Evolutionary conservation across 2,888 invertebrate genomes (phyloP).

Genomic region (Watsonalla binaria): DNA sequence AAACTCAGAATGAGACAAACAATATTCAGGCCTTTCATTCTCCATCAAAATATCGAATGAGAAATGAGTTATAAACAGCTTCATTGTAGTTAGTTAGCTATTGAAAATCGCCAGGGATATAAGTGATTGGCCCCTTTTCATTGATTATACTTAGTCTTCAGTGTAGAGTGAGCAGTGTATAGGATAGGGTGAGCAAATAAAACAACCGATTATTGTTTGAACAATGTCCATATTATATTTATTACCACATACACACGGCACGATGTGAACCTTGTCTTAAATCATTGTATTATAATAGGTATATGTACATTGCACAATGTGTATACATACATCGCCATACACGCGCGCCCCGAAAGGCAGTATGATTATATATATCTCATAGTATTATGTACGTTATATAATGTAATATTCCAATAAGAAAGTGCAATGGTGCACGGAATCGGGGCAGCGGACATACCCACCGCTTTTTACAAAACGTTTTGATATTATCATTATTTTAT

Average conservation of each 20-base stretch:
- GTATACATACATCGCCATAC: constrained; percentile 84
- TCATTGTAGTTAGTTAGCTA: too few species aligned
- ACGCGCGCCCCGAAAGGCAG: constrained; percentile 81
- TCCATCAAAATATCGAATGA: too few species aligned
- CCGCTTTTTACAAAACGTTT: constrained; percentile 77
- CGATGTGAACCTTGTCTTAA: constrained; percentile 93
- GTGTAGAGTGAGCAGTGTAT: constrained; percentile 12
- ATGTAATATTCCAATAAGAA: constrained; percentile 79
- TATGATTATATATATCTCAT: constrained; percentile 77
- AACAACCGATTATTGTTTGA: constrained; percentile 83
- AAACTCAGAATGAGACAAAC: too few species aligned
- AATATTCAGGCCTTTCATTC: too few species aligned
- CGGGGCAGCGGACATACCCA: constrained; percentile 73
- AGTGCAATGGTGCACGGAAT: constrained; percentile 80
- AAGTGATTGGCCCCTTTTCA: too few species aligned
- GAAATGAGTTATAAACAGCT: too few species aligned
- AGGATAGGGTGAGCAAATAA: constrained; percentile 37
- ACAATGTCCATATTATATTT: constrained; percentile 94
- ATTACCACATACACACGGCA: constrained; percentile 94
- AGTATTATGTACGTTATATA: constrained; percentile 79
- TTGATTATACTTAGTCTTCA: constrained; percentile 1
- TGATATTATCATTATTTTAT: constrained; percentile 78
- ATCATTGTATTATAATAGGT: constrained; percentile 85
- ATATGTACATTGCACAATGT: constrained; percentile 86
- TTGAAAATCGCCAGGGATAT: too few species aligned